phyloP scores from a whole-genome alignment of 2,797 vertebrate genomes.

The Brotula barbata region DNA sequence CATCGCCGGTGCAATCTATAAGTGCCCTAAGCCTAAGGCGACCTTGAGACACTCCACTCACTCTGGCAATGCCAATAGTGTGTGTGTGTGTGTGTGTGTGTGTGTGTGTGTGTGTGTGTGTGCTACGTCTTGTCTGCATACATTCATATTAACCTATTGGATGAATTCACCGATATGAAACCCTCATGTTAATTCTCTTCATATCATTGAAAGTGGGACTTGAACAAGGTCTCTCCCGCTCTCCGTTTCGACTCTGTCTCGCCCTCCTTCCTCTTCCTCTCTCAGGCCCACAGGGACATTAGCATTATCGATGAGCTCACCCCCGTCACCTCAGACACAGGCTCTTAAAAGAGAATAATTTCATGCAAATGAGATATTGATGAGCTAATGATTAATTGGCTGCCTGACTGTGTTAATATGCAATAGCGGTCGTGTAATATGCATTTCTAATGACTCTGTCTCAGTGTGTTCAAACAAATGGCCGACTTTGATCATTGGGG shows the following conservation, averaged over 20 bases:
- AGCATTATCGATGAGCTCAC: conserved; percentile 99
- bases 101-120: too few species aligned
- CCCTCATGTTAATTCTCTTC: conserved; percentile 49
- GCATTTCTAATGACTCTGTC: conserved; percentile 99
- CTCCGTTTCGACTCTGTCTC: conserved; percentile 22
- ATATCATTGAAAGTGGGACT: conserved; percentile 59
- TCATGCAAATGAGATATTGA: conserved; percentile 99
- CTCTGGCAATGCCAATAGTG: conserved; percentile 69
- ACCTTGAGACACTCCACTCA: conserved; percentile 72
- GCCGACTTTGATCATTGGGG: conserved; percentile 82
- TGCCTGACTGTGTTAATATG: conserved; percentile 96
- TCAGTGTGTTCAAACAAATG: conserved; percentile 93
- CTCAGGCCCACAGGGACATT: conserved; percentile 90
- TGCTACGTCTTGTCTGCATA: conserved; percentile 20
- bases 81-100: conserved; percentile 20
- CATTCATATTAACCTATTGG: conserved; percentile 23
- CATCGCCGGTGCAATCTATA: conserved; percentile 70
- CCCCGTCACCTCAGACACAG: conserved; percentile 93
- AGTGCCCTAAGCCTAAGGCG: conserved; percentile 71
- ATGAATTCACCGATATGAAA: conserved; percentile 34
- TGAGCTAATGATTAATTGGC: conserved; percentile 99
- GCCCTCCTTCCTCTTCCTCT: conserved; percentile 69
- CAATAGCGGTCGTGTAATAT: conserved; percentile 94
- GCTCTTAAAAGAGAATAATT: conserved; percentile 99
- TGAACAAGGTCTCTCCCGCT: conserved; percentile 61